Evolutionary conservation across 2,888 invertebrate genomes (phyloP), one percentile per base, ranked within the genome.

Genomic region (Ariolimax columbianus): DNA sequence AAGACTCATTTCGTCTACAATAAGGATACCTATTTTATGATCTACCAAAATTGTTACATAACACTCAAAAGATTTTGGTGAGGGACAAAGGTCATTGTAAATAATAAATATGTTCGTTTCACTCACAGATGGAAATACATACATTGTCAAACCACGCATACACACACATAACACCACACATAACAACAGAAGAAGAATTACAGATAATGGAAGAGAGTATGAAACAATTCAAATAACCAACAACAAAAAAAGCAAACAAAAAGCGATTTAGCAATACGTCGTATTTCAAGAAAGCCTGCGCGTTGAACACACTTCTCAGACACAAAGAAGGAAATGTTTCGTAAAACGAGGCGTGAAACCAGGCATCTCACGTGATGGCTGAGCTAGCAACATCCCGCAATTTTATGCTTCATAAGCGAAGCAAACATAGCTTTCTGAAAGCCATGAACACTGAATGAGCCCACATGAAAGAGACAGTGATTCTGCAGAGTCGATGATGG

Each of bases 311-410:
- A 73, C 30, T 30, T 47, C 43, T 30, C 47, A 47, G 38, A 73
- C 73, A 73, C 73, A 73, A 73, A 73, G 43, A 26, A 1, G 47
- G 17, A 47, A 73, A 73, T 73, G n/a, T 43, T 2, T n/a, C 73
- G 43, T 17, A 73, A 47, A 73, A 73, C 30, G 73, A 73, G n/a
- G 43, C 73, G 73, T 73, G 73, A 43, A 73, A 73, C 47, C 43
- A 47, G 73, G 43, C n/a, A n/a, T 43, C 73, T 30, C 73, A 23
- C 36, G 43, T 36, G 47, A 73, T n/a, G 47, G n/a, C 43, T 43
- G n/a, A 43, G 43, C 0, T 73, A 43, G 43, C 47, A 40, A 43
- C 30, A 43, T n/a, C 73, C 43, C 6, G 73, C 43, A 73, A 73
- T 73, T 73, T 43, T 73, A 26, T 47, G 73, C 73, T 43, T 73